Evolutionary conservation across 2,113 vertebrate species (phyloP).

Genomic region (Lanius ludovicianus): DNA sequence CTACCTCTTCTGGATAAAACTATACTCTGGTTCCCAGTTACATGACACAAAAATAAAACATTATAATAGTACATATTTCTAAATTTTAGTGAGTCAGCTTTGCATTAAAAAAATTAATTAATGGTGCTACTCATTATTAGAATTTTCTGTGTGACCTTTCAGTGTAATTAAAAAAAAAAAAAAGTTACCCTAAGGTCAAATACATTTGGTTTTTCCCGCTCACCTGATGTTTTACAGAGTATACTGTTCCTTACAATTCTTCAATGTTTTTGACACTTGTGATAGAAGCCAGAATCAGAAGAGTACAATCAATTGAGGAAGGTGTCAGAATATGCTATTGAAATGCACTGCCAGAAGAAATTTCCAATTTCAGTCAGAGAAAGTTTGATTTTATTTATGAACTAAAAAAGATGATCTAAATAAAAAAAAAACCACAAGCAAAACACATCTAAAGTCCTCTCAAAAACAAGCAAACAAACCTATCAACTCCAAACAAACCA

Average conservation of each 20-base stretch:
- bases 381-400: neutral
- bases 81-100: neutral
- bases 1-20: neutral
- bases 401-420: neutral
- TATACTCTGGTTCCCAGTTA: neutral
- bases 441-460: neutral
- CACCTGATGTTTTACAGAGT: neutral
- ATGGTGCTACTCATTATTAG: neutral
- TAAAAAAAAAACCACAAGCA: neutral
- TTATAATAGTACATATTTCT: neutral
- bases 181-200: neutral
- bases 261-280: neutral
- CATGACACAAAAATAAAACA: neutral
- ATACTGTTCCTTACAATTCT: neutral
- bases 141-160: neutral
- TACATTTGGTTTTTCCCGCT: neutral
- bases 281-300: neutral
- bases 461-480: neutral
- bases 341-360: neutral
- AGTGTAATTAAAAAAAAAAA: neutral
- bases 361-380: neutral
- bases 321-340: neutral
- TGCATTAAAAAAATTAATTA: neutral
- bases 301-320: neutral
- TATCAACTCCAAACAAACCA: neutral